Evolutionary conservation across 2,113 vertebrate genomes (phyloP).

Genomic region (Zapornia atra): DNA sequence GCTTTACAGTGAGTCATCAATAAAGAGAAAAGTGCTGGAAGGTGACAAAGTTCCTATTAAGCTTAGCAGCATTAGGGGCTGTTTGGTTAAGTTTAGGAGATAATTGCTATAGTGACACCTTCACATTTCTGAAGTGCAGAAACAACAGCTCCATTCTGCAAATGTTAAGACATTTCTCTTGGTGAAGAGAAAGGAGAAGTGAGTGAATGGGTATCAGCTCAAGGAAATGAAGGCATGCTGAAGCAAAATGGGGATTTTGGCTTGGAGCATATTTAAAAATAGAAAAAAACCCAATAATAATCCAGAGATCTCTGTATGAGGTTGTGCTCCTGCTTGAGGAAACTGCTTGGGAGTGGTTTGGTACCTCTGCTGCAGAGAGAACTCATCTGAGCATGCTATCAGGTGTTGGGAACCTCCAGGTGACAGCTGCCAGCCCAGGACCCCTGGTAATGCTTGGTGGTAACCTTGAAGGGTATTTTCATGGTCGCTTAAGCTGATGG

Average conservation of each 20-base stretch:
- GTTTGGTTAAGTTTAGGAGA: constrained; percentile 34
- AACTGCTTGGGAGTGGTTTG: background rate
- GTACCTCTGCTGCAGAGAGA: background rate
- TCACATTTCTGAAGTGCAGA: constrained; percentile 26
- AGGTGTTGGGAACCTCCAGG: background rate
- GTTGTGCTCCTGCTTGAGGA: background rate
- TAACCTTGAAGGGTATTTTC: background rate
- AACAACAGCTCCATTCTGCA: background rate
- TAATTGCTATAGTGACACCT: constrained; percentile 27
- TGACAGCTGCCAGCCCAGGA: background rate
- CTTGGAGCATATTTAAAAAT: constrained; percentile 11
- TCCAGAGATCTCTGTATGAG: background rate
- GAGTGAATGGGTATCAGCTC: background rate
- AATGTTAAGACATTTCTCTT: constrained; percentile 32
- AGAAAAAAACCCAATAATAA: background rate
- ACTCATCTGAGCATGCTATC: background rate
- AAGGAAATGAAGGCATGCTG: background rate
- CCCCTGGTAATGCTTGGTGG: background rate
- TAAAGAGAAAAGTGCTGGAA: background rate
- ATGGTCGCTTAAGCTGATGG: background rate
- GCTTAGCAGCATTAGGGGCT: background rate
- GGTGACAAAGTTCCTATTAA: background rate
- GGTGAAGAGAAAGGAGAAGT: background rate
- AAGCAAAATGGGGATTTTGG: background rate
- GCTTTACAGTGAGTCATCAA: constrained; percentile 7